Percentiles rank a stretch among this genome's conserved stretches.
These are phyloP conservation scores for Tupiocoris notatus DNA, from an alignment of 2,888 invertebrate species.

Conservation along the genomic window DNA sequence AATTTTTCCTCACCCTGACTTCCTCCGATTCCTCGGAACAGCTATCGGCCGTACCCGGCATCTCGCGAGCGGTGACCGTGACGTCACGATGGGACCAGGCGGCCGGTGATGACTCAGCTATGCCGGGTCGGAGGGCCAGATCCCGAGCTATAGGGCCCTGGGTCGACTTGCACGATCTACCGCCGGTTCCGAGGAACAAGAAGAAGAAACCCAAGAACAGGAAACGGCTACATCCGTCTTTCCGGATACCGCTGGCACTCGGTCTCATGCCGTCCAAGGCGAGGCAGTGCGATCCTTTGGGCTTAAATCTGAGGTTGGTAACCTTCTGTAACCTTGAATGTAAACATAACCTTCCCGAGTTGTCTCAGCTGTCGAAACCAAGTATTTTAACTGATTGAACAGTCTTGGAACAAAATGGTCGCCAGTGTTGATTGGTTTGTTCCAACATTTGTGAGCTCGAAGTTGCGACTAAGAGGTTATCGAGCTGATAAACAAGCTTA, in stretches of 20 bases:
- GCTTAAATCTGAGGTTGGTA: constrained; percentile 19
- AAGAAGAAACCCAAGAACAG: constrained; percentile 55
- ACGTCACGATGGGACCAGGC: not conserved
- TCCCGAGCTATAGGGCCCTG: constrained; percentile 39
- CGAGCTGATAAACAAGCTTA: too few species aligned
- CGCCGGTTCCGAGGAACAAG: constrained; percentile 35
- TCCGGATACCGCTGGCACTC: constrained; percentile 60
- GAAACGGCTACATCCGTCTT: constrained; percentile 55
- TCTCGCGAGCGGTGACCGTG: not conserved
- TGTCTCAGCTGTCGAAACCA: not conserved
- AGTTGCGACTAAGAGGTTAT: too few species aligned
- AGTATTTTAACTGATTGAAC: too few species aligned
- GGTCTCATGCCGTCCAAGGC: constrained; percentile 58
- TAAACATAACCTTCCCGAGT: not conserved
- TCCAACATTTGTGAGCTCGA: too few species aligned
- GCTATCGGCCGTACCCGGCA: not conserved
- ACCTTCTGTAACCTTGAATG: not conserved
- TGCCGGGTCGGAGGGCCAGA: constrained; percentile 41
- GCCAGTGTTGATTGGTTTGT: too few species aligned
- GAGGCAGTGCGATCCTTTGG: constrained; percentile 46
- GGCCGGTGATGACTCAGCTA: constrained; percentile 38
- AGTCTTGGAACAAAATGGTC: too few species aligned
- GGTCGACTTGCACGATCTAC: constrained; percentile 37
- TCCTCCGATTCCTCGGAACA: not conserved
- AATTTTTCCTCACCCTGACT: too few species aligned